Conservation (phyloP, 2,797 vertebrate species). For the Tachyglossus aculeatus region DNA sequence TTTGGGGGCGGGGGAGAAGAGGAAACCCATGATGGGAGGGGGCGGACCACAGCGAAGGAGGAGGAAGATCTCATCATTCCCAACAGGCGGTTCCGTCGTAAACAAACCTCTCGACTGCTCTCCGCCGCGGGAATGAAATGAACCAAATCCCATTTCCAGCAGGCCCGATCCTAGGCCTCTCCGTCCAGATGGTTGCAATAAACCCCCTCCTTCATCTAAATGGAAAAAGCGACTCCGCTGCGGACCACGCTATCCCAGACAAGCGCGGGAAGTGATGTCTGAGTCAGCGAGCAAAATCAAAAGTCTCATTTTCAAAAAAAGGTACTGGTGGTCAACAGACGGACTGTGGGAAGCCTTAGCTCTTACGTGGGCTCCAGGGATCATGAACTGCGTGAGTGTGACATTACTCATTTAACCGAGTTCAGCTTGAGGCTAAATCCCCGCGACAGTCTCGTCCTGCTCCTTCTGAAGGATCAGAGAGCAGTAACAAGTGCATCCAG, state of each 20-base stretch:
- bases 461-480: conserved; percentile 10
- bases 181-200: conserved; percentile 26
- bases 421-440: conserved; percentile 5
- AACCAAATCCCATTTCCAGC: background rate
- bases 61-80: too few relatives aligned
- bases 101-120: too few relatives aligned
- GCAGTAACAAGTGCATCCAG: background rate
- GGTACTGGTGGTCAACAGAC: conserved; percentile 32
- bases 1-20: too few relatives aligned
- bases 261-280: conserved; percentile 30
- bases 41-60: too few relatives aligned
- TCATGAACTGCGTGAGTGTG: conserved; percentile 4
- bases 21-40: too few relatives aligned
- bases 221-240: conserved; percentile 4
- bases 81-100: too few relatives aligned
- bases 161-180: background rate
- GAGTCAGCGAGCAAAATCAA: conserved; percentile 45
- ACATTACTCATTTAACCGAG: conserved; percentile 12
- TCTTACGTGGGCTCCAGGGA: conserved; percentile 21
- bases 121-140: too few relatives aligned
- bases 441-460: background rate
- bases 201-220: conserved; percentile 21
- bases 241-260: conserved; percentile 5
- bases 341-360: conserved; percentile 1
- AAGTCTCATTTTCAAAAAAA: conserved; percentile 45